Evolutionary conservation across 2,888 invertebrate species (phyloP), one percentile per base, ranked within the genome.

Genomic region (Leptinotarsa juncta): DNA sequence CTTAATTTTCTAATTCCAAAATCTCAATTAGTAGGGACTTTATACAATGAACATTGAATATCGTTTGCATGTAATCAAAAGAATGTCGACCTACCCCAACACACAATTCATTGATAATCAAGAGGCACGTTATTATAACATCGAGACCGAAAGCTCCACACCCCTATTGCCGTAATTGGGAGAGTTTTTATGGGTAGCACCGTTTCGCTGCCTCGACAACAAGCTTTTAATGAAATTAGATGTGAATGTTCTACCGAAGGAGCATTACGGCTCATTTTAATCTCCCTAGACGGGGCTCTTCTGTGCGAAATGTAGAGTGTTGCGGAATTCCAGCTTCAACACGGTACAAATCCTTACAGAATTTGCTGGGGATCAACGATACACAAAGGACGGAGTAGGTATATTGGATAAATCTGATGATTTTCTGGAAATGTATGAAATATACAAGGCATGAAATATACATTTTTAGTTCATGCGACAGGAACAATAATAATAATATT

Each of bases 251-350:
- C 57, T 23, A 23, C 57, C 20, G 57, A 23, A 62, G 62, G 4
- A 12, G 62, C 62, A 32, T 42, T 62, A 62, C 42, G 62, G 62
- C 42, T n/a, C 62, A 62, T 42, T n/a, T 42, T 62, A 62, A 62
- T 62, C 62, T 62, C 42, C 62, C 32, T 16, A 62, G 62, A 62
- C 4, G 2, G 14, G 62, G 3, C n/a, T 32, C 32, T 32, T 1
- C 42, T n/a, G 62, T 42, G 62, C 32, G 18, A 62, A 62, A 62
- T 62, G 62, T 62, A n/a, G 18, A 62, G 62, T 62, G 42, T 18
- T 15, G 62, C 32, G n/a, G 32, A 42, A 32, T 62, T 62, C n/a
- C 62, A 7, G n/a, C 42, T n/a, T 32, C 62, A 62, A 62, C 62
- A 42, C n/a, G 62, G 42, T 32, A 62, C 16, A 32, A 62, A 62